Base-by-base conservation (phyloP, 1,140 invertebrate genomes). In the Drusus annulatus region DNA sequence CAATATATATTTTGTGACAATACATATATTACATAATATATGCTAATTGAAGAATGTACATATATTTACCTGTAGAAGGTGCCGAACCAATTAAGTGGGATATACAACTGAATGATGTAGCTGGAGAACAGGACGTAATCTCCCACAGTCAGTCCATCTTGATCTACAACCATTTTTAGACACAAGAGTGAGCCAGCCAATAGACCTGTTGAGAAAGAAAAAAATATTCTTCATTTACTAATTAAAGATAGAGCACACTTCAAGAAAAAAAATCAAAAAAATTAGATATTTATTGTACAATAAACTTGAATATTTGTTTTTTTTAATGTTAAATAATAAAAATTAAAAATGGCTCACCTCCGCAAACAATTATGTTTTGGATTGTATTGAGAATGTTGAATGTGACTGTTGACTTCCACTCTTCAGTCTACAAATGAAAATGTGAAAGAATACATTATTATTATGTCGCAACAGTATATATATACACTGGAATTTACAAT, bases 51-150 rank as follows among this genome's bases (percentile, higher is more conserved):
- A n/a, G n/a, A n/a, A n/a, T n/a, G n/a, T n/a, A n/a, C n/a, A n/a
- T 56, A 56, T 13, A 3, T 17, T 17, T 87, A 96, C 96, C 97
- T 95, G 85, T 99, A 99, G 87, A 98, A 98, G n/a, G 98, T 98
- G 17, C 98, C 98, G 87, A 99, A 97, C 94, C 96, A 99, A 89
- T 99, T 99, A 1, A 99, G 88, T 0, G 98, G 98, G 21, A 95
- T 94, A 86, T 99, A 99, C n/a, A 99, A 88, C 86, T 99, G 98
- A 65, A 97, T 93, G n/a, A 99, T 95, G 85, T 99, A 99, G 17
- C 96, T 95, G 0, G 96, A 94, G 89, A 99, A 99, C 1, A 99
- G 90, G 5, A 98, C 96, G 88, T 98, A 99, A 85, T 99, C 97
- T 77, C 98, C 98, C 50, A 98, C 94, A 1, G 95, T 97, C 17